These are phyloP conservation scores for Iphiclides podalirius DNA, from an alignment of 2,888 invertebrate species.

Conservation along the genomic window DNA sequence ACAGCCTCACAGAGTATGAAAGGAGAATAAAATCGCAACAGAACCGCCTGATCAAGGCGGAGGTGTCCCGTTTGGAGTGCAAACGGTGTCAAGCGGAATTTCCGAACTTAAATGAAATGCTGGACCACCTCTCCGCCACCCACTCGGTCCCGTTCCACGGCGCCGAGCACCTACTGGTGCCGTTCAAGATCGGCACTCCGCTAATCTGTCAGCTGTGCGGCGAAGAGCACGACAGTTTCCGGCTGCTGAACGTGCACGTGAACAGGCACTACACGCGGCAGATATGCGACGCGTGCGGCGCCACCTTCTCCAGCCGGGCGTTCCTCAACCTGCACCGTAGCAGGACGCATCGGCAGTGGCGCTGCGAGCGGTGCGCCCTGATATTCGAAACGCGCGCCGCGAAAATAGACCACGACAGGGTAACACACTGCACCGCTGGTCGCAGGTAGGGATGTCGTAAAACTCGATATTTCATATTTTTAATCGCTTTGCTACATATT, in stretches of 20 bases:
- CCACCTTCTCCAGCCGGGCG: conserved; percentile 58
- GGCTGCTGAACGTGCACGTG: conserved; percentile 62
- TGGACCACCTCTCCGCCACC: conserved; percentile 40
- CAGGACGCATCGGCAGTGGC: conserved; percentile 44
- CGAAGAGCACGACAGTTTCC: conserved; percentile 48
- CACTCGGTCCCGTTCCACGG: conserved; percentile 45
- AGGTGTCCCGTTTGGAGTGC: conserved; percentile 53
- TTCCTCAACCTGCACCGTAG: conserved; percentile 61
- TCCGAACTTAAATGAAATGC: conserved; percentile 38
- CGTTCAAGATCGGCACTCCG: conserved; percentile 51
- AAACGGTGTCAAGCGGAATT: conserved; percentile 45
- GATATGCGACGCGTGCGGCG: conserved; percentile 63
- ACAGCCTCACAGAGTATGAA: conserved; percentile 51
- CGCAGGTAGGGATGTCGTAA: too few species aligned
- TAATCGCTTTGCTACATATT: too few species aligned
- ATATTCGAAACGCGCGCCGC: conserved; percentile 40
- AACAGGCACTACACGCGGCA: conserved; percentile 66
- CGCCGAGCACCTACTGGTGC: conserved; percentile 53
- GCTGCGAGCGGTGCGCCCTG: conserved; percentile 47
- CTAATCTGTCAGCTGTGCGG: conserved; percentile 57
- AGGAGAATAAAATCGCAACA: conserved; percentile 57
- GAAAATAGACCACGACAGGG: conserved; percentile 41
- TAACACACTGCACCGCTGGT: conserved; percentile 33
- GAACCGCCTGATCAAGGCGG: conserved; percentile 61
- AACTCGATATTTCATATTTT: too few species aligned